phyloP scores from a whole-genome alignment of 1,140 invertebrate species.

The Pseudomyrmex dendroicus region DNA sequence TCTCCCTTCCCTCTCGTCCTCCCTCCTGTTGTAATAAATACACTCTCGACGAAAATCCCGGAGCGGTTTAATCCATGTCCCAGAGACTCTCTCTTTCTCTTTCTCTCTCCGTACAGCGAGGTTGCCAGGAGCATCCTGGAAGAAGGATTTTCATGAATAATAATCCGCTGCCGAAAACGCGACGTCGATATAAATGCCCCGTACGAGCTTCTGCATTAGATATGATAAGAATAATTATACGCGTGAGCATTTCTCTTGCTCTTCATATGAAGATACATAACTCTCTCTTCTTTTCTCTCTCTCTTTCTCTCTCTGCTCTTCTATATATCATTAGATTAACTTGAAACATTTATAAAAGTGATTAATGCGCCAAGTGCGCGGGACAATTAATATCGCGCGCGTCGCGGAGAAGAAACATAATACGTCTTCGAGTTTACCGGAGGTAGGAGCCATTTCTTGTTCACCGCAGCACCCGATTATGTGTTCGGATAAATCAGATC shows the following conservation, averaged over 20 bases:
- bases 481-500: conserved; percentile 54
- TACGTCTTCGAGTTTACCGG: not conserved
- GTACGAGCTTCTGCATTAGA: not conserved
- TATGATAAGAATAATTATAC: conserved; percentile 37
- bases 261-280: not conserved
- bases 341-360: not conserved
- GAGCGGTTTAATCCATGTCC: conserved; percentile 58
- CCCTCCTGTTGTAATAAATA: conserved; percentile 44
- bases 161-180: conserved; percentile 46
- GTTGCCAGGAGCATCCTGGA: conserved; percentile 35
- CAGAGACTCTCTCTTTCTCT: conserved; percentile 5
- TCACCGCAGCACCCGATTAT: not conserved
- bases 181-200: conserved; percentile 39
- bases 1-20: too few relatives aligned
- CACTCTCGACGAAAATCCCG: conserved; percentile 42
- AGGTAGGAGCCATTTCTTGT: not conserved
- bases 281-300: not conserved
- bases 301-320: not conserved
- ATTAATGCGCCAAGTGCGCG: not conserved
- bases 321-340: not conserved
- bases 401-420: too few relatives aligned
- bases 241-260: not conserved
- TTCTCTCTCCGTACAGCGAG: not conserved
- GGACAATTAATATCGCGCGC: too few relatives aligned
- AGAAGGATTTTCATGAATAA: conserved; percentile 61